Percentiles rank a stretch among this genome's conserved stretches.
Conservation (phyloP, 2,888 invertebrate genomes). For the Trachelus stipa region DNA sequence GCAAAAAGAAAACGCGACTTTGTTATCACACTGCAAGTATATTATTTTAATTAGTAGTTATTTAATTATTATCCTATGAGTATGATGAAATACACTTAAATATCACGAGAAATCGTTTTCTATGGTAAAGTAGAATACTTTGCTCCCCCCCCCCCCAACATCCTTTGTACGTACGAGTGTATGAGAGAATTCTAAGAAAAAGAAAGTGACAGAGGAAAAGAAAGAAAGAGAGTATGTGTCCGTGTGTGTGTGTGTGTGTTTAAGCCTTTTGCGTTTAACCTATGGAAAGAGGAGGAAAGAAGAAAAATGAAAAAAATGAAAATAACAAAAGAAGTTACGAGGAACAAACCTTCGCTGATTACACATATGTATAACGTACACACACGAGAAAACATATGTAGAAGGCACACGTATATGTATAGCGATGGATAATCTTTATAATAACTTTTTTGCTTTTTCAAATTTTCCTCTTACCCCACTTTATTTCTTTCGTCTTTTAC, state of each 20-base stretch:
- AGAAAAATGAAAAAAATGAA: not conserved
- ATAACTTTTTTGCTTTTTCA: not conserved
- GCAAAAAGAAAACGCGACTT: slow-evolving; percentile 7
- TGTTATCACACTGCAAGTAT: slow-evolving; percentile 9
- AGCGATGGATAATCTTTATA: not conserved
- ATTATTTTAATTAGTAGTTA: slow-evolving; percentile 7
- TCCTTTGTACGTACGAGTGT: not conserved
- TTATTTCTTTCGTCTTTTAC: not conserved
- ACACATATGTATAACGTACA: not conserved
- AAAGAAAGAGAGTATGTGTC: not conserved
- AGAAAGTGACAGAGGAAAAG: not conserved
- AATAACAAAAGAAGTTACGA: not conserved
- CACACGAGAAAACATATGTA: not conserved
- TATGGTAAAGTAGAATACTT: not conserved
- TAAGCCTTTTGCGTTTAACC: too few relatives aligned
- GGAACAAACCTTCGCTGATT: too few relatives aligned
- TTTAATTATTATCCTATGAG: slow-evolving; percentile 11
- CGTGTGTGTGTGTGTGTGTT: not conserved
- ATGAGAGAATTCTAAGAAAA: not conserved
- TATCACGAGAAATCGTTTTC: slow-evolving; percentile 8
- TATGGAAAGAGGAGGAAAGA: not conserved
- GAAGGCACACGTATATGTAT: not conserved
- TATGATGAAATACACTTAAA: not conserved
- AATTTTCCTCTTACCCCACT: not conserved
- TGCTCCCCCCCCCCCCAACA: not conserved